Evolutionary conservation across 2,888 invertebrate species (phyloP).

Genomic region (Eristalis intricaria): DNA sequence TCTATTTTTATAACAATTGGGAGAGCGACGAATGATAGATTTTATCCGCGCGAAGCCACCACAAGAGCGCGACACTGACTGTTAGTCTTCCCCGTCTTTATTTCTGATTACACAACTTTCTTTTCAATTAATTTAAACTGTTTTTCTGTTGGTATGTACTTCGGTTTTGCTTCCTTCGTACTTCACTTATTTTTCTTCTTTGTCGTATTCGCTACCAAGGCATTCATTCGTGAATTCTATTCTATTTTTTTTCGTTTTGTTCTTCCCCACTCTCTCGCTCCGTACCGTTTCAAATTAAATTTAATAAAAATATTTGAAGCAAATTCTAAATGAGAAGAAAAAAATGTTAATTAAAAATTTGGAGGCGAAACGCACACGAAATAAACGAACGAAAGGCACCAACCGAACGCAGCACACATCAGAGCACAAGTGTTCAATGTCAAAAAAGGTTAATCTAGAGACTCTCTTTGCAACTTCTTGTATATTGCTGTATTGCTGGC

Average conservation of each 20-base stretch:
- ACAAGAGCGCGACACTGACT: constrained; percentile 54
- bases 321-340: background rate
- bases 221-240: background rate
- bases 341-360: constrained; percentile 8
- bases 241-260: background rate
- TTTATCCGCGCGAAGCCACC: constrained; percentile 46
- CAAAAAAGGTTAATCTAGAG: constrained; percentile 80
- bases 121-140: constrained; percentile 45
- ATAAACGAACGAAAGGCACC: constrained; percentile 7
- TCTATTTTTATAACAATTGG: constrained; percentile 64
- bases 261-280: no score
- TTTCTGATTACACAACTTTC: constrained; percentile 77
- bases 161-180: constrained; percentile 8
- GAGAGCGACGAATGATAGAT: constrained; percentile 24
- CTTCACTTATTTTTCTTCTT: constrained; percentile 39
- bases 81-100: constrained; percentile 48
- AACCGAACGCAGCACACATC: constrained; percentile 20
- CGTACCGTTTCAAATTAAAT: constrained; percentile 23
- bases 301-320: constrained; percentile 1
- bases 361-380: constrained; percentile 10
- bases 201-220: constrained; percentile 29
- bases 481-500: constrained; percentile 10
- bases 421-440: constrained; percentile 78
- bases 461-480: constrained; percentile 57
- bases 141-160: constrained; percentile 13